Evolutionary conservation across 2,888 invertebrate genomes (phyloP).

Genomic region (Acronicta aceris): DNA sequence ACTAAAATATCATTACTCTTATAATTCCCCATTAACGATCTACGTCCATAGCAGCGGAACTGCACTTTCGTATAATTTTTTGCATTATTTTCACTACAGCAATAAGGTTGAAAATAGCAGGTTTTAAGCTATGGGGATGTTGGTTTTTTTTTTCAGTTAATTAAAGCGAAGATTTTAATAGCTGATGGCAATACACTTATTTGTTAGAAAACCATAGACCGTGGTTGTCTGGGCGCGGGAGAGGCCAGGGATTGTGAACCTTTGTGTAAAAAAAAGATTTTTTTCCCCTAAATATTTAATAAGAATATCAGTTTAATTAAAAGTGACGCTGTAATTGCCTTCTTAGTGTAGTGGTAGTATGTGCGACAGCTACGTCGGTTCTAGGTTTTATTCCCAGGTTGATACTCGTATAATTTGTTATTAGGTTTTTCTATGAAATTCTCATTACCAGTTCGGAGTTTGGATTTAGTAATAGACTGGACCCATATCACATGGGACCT

Average conservation of each 20-base stretch:
- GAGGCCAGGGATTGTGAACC: conserved; percentile 59
- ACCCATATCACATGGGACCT: too few relatives aligned
- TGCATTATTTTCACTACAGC: conserved; percentile 8
- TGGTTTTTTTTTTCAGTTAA: conserved; percentile 67
- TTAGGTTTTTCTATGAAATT: too few relatives aligned
- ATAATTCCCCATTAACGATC: conserved; percentile 32
- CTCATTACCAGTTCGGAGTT: too few relatives aligned
- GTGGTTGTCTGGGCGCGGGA: conserved; percentile 65
- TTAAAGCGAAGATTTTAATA: conserved; percentile 74
- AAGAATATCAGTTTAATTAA: too few relatives aligned
- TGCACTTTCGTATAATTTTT: conserved; percentile 14
- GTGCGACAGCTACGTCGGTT: too few relatives aligned
- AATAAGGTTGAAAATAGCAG: conserved; percentile 38
- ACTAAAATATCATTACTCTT: conserved; percentile 54
- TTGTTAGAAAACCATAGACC: conserved; percentile 75
- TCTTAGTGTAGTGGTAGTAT: too few relatives aligned
- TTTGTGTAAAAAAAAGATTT: conserved; percentile 27
- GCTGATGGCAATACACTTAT: conserved; percentile 74
- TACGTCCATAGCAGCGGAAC: conserved; percentile 31
- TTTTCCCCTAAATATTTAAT: too few relatives aligned
- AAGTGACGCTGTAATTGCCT: too few relatives aligned
- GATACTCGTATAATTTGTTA: not conserved
- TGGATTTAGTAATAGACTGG: too few relatives aligned
- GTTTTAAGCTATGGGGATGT: conserved; percentile 44
- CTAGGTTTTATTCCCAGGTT: too few relatives aligned